Base-by-base conservation (phyloP, 1,140 invertebrate genomes). In the Rhysida immarginata region DNA sequence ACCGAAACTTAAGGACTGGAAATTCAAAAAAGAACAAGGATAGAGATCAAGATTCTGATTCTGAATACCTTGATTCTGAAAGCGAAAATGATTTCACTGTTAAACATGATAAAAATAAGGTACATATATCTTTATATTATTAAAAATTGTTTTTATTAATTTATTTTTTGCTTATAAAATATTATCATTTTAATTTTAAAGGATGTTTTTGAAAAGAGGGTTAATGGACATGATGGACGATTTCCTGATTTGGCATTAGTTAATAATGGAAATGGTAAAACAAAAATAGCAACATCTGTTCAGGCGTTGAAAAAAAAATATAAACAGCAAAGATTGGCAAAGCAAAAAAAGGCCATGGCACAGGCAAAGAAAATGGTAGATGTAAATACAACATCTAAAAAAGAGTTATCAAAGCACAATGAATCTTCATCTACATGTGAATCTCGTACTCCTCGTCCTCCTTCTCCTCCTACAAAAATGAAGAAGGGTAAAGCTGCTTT, bases 241-340 rank as follows among this genome's bases (percentile, higher is more conserved):
- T n/a, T n/a, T n/a, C n/a, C n/a, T n/a, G n/a, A n/a, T n/a, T n/a
- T n/a, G n/a, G n/a, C n/a, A n/a, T n/a, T n/a, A n/a, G n/a, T n/a
- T n/a, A n/a, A n/a, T 41, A n/a, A n/a, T 41, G 35, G 11, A 41
- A n/a, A 11, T 11, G 35, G 35, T n/a, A 41, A 59, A 53, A 2
- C 1, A 2, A 2, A 53, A 21, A 25, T n/a, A 43, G 18, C 16
- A 25, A 44, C 55, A 72, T 29, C 77, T 1, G 70, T 81, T 20
- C 75, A 80, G 62, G 77, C 78, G 2, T 63, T 82, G 2, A 75
- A 78, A 59, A 74, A 78, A 53, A 81, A 82, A 63, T 81, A 81
- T 61, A 78, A 80, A 60, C 77, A 79, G 54, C 78, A 81, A 60
- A 70, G 78, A 57, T 67, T 81, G 29, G 77, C 77, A 1, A 80